Evolutionary conservation across 2,113 vertebrate species (phyloP).

Genomic region (Verasper variegatus): DNA sequence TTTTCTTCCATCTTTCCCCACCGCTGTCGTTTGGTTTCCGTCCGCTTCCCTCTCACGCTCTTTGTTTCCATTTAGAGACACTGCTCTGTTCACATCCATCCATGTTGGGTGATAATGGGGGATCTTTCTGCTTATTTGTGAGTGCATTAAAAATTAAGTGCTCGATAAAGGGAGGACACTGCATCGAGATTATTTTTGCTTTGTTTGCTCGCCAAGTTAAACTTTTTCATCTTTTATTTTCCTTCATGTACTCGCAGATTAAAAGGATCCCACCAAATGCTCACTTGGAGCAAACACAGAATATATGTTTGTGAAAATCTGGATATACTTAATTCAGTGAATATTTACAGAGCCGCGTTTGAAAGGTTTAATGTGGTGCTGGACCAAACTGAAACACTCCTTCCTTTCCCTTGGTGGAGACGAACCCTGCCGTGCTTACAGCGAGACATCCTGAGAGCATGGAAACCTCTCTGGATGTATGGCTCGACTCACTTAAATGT

Average conservation of each 20-base stretch:
- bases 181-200: conserved; percentile 14
- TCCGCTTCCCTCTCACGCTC: conserved; percentile 36
- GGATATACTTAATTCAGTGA: conserved; percentile 19
- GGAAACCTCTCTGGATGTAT: conserved; percentile 64
- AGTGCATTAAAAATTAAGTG: neutral
- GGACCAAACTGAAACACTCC: conserved; percentile 48
- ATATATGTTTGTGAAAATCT: conserved; percentile 49
- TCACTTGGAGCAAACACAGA: conserved; percentile 19
- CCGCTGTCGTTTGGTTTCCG: conserved; percentile 31
- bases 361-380: conserved; percentile 40
- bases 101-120: neutral
- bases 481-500: conserved; percentile 57
- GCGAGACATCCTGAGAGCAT: conserved; percentile 61
- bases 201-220: conserved; percentile 25
- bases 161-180: conserved; percentile 20
- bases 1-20: conserved; percentile 41
- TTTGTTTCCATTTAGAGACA: conserved; percentile 49
- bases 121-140: neutral
- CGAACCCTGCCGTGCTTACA: conserved; percentile 35
- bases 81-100: too few species aligned
- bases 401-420: conserved; percentile 43
- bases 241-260: neutral
- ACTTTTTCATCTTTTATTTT: conserved; percentile 23
- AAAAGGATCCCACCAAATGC: conserved; percentile 27
- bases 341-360: conserved; percentile 43